Base-by-base conservation (phyloP, 2,113 vertebrate species). In the Ondatra zibethicus region DNA sequence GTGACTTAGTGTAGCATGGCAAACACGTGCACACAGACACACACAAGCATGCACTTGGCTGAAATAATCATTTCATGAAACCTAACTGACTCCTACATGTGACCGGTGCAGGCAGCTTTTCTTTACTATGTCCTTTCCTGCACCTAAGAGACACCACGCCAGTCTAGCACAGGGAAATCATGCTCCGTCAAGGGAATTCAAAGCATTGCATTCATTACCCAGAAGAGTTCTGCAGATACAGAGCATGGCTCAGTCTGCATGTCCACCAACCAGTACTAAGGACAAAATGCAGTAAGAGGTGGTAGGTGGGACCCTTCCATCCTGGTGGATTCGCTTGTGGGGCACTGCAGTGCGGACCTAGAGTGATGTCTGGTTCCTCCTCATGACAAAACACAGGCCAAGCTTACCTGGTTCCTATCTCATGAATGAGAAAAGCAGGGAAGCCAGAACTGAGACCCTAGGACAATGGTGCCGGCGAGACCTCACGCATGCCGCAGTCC, bases 161-260 rank as follows among this genome's bases (percentile, higher is more conserved):
- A 76, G 78, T 45, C 65, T 4, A 58, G 47, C 36, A 55, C 29
- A 66, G 25, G 61, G 63, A 25, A 61, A 88, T 50, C 65, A 58
- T 5, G 29, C 42, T 6, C 19, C 75, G 55, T 36, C 19, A 47
- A 65, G 47, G 78, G 66, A 70, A 27, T n/a, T 96, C 66, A 73
- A 91, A 87, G 31, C 72, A 77, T 19, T 39, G 12, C 12, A 45
- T 81, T 76, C 16, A 65, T 61, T 91, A 23, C 42, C 70, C 13
- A 81, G 75, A 86, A 90, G 72, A 86, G 88, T 66, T 94, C 25
- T 72, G 78, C 1, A 92, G 91, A 91, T 33, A 65, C 78, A 50
- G 78, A 92, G 89, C 47, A 58, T 39, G 88, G 61, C 45, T 88
- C 45, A 3, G 52, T 73, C 72, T 92, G 31, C 36, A 27, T 31